Evolutionary conservation across 2,113 vertebrate species (phyloP).

Genomic region (Corydoras sp.): DNA sequence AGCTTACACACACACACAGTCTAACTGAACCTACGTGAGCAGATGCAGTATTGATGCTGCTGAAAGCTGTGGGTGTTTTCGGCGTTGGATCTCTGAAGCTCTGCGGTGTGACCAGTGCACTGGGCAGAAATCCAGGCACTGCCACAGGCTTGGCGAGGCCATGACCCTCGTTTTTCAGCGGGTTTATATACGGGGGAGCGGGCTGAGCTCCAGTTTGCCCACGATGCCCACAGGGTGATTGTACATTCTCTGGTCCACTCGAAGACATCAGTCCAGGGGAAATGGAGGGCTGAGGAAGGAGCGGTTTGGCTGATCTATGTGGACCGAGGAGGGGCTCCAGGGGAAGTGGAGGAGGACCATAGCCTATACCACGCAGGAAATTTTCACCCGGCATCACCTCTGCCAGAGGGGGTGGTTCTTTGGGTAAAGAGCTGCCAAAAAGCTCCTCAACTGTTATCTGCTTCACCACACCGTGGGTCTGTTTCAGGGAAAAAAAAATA

Average conservation of each 20-base stretch:
- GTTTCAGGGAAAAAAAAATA: conserved; percentile 56
- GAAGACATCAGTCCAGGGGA: conserved; percentile 72
- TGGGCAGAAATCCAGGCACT: conserved; percentile 74
- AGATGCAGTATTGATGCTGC: conserved; percentile 61
- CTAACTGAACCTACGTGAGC: conserved; percentile 64
- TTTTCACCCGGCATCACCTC: conserved; percentile 61
- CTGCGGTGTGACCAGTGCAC: conserved; percentile 83
- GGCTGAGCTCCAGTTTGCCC: conserved; percentile 52
- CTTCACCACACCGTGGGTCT: conserved; percentile 75
- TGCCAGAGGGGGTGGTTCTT: conserved; percentile 66
- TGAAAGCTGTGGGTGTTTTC: conserved; percentile 62
- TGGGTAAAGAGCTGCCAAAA: conserved; percentile 87
- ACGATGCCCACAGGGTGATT: conserved; percentile 28
- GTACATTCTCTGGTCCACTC: conserved; percentile 58
- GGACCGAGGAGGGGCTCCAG: conserved; percentile 68
- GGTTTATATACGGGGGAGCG: conserved; percentile 62
- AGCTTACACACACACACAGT: too few species aligned
- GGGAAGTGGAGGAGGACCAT: conserved; percentile 65
- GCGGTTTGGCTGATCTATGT: conserved; percentile 67
- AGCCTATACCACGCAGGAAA: conserved; percentile 63
- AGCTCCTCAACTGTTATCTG: conserved; percentile 98
- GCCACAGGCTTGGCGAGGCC: conserved; percentile 72
- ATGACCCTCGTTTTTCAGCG: conserved; percentile 75
- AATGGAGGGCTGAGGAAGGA: conserved; percentile 67
- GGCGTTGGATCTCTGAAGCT: conserved; percentile 81